Conservation (phyloP, 1,140 invertebrate genomes). For the Cheumatopsyche charites region DNA sequence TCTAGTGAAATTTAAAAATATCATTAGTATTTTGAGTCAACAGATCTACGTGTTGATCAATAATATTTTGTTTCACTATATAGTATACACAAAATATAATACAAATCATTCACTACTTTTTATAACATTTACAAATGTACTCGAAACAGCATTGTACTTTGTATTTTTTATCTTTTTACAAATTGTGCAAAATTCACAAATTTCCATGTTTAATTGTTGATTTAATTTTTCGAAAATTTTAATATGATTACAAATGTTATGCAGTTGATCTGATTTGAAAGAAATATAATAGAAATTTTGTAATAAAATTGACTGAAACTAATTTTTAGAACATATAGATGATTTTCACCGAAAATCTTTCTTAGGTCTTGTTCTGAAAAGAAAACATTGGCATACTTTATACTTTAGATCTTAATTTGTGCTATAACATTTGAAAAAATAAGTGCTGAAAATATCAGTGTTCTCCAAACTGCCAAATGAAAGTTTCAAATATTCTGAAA, state of each 20-base stretch:
- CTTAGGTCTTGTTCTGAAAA: too few species aligned
- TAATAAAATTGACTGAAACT: too few species aligned
- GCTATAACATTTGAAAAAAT: not conserved
- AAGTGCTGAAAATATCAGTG: too few species aligned
- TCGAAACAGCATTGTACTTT: not conserved
- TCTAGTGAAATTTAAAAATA: too few species aligned
- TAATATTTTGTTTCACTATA: not conserved
- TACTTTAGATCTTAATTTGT: not conserved
- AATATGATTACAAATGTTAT: not conserved
- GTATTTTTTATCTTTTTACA: slow-evolving; percentile 16
- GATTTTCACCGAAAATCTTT: not conserved
- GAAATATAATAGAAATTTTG: not conserved
- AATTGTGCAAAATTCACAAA: not conserved
- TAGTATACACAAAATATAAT: not conserved
- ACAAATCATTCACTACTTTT: slow-evolving; percentile 5
- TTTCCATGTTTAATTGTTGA: too few species aligned
- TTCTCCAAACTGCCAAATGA: not conserved
- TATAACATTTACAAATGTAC: slow-evolving; percentile 3
- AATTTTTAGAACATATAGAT: too few species aligned
- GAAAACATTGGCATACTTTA: not conserved
- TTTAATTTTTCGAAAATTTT: not conserved
- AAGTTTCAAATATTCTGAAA: not conserved
- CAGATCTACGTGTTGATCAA: too few species aligned
- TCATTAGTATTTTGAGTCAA: too few species aligned
- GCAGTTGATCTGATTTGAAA: not conserved